Base-by-base conservation (phyloP, 2,888 invertebrate genomes). In the Heliconius ethilla region DNA sequence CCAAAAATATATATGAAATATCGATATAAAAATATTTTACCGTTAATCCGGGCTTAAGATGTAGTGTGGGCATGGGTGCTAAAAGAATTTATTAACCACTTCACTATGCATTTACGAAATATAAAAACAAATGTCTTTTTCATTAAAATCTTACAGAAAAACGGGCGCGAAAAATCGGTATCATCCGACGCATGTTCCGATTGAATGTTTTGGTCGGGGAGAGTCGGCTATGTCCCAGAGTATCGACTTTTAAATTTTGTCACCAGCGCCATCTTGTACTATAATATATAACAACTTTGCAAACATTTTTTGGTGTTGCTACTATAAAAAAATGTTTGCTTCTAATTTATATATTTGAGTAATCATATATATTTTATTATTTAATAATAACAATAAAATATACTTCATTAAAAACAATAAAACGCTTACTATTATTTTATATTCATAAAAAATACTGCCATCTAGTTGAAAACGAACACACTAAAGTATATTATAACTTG, bases 1-100 rank as follows among this genome's bases (percentile, higher is more conserved):
- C 85, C 83, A 82, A 86, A 87, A 90, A 88, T 87, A 86, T 84
- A 82, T 78, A 83, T 78, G 74, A 80, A 81, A 82, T 80, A 77
- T 81, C 80, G 74, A 70, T 75, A 51, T 67, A 83, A 84, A 85
- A 83, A 82, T 84, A 84, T 83, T 82, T 90, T 89, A 95, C 95
- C 92, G 94, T 94, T 81, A 94, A 89, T 88, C 94, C 94, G 81
- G 94, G 92, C 85, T 94, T 94, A 82, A 95, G 89, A 81, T 94
- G 92, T 91, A 95, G 83, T 80, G 94, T 90, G 85, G 95, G 95
- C 95, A 94, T 95, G 86, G 86, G 87, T 89, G 83, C 82, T 75
- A 81, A 83, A 79, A 81, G 79, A 75, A 78, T 77, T 62, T 75
- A 79, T 83, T 83, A 78, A 65, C 80, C 88, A 91, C 90, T 88